These are phyloP conservation scores for Chrysopilus asiliformis DNA, from an alignment of 2,888 invertebrate genomes.

Conservation along the genomic window DNA sequence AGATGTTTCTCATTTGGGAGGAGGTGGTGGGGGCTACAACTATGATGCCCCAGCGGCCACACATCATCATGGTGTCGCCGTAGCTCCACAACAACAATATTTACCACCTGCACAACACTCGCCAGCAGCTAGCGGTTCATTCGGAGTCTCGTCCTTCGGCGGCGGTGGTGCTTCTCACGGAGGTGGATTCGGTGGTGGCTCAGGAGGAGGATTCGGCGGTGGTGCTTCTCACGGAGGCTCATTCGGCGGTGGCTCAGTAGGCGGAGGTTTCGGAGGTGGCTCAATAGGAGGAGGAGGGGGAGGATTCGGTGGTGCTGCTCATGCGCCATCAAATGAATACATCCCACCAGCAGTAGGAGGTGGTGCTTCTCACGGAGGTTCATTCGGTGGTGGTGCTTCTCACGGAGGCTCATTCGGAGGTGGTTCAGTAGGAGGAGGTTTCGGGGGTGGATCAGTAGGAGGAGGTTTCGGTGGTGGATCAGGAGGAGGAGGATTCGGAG, in stretches of 20 bases:
- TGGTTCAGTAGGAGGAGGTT: background rate
- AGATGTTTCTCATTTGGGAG: constrained; percentile 32
- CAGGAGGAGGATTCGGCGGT: background rate
- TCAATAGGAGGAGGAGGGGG: background rate
- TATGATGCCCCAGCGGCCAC: background rate
- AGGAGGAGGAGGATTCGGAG: background rate
- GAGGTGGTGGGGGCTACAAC: background rate
- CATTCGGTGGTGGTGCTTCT: background rate
- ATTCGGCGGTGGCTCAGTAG: background rate
- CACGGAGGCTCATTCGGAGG: background rate
- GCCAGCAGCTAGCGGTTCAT: background rate
- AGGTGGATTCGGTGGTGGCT: too few species aligned
- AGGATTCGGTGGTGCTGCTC: background rate
- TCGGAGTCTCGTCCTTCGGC: too few species aligned
- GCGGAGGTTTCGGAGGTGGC: background rate
- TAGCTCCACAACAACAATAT: constrained; percentile 4
- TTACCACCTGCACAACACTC: constrained; percentile 1
- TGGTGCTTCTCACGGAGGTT: background rate
- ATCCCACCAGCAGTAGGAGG: background rate
- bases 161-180: too few species aligned
- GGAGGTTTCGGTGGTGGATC: background rate
- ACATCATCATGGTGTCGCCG: background rate
- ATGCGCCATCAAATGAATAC: background rate
- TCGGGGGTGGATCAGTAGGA: background rate
- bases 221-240: too few species aligned